Base-by-base conservation (phyloP, 2,888 invertebrate species). In the Cephus nigrinus region DNA sequence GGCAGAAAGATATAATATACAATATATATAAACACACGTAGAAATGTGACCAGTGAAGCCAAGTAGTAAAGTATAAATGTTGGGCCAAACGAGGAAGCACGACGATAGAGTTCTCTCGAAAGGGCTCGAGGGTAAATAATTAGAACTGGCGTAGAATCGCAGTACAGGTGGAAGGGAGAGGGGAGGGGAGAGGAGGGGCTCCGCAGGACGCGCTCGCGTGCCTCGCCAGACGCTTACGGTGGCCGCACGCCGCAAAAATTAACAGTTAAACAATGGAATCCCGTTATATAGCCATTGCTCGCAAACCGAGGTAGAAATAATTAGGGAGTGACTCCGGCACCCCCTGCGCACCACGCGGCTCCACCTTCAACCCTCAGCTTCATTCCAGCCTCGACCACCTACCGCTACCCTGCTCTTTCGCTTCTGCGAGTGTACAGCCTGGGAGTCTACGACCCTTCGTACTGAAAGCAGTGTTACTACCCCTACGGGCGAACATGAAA, bases 251-350 rank as follows among this genome's bases (percentile, higher is more conserved):
- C 83, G 85, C 85, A 87, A 89, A 88, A 88, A 89, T 88, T 88
- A 88, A 88, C 86, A 84, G 85, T 88, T 87, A 86, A 88, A 88
- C 87, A 88, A 88, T 85, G 84, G 86, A 84, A 88, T 85, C 83
- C 85, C 78, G 84, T 86, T 86, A 86, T 86, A 86, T 82, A 85
- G 85, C 83, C 84, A 85, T 87, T 87, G 86, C 85, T 85, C 83
- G 80, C 80, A 84, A 86, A 86, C 84, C 83, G 84, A 85, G 86
- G 86, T 86, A 87, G 85, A 88, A 86, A 88, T 86, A 88, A 89
- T 87, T 86, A 85, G 84, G 82, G 84, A 78, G 78, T 68, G 75
- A 85, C 78, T 76, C 74, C 68, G 40, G 40, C 40, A 9, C 40
- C 40, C 40, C 40, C 40, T 5, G 23, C 15, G 40, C 5, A 40